Evolutionary conservation across 2,888 invertebrate species (phyloP), one percentile per base, ranked within the genome.

Genomic region (Bellardia bayeri): DNA sequence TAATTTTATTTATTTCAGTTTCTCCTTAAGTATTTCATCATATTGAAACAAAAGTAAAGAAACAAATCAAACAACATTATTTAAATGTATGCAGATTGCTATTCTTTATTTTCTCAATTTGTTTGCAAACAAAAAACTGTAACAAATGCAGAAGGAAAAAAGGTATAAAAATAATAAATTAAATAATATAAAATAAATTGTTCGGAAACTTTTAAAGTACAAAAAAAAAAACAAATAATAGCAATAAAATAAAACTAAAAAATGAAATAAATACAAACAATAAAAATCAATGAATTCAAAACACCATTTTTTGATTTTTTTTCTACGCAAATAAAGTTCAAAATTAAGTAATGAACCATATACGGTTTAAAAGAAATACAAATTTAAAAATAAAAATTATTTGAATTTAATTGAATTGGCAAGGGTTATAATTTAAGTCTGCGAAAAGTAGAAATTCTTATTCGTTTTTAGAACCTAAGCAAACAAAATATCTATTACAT

Each of bases 181-280:
- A 45, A 33, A 72, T 37, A 72, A 81, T 56, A 42, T 74, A 33
- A 76, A 69, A 42, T 74, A 80, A 85, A 74, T 80, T 51, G 76
- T 42, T 61, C 42, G 51, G 69, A 76, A 69, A 68, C 61, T 51
- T 58, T 37, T 40, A 54, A 40, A 76, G 23, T 49, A 23, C 23
- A 23, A 23, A 23, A 23, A 23, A 37, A 16, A 16, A 30, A 54
- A 37, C 2, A 71, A 74, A 45, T 30, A 16, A 7, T 45, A 56
- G 56, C 8, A 56, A 56, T 23, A 56, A 56, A 23, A 23, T 23
- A 23, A 56, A 56, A 56, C 16, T 56, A 56, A 23, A 23, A 9
- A 1, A 23, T 23, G 1, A 51, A 51, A 51, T 51, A n/a, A 51
- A 56, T 14, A 2, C 23, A 23, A 56, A 23, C 23, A 8, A 56